Percentiles rank a stretch among this genome's conserved stretches.
These are phyloP conservation scores for Dicrostonyx torquatus DNA, from an alignment of 2,797 vertebrate genomes.

Conservation along the genomic window DNA sequence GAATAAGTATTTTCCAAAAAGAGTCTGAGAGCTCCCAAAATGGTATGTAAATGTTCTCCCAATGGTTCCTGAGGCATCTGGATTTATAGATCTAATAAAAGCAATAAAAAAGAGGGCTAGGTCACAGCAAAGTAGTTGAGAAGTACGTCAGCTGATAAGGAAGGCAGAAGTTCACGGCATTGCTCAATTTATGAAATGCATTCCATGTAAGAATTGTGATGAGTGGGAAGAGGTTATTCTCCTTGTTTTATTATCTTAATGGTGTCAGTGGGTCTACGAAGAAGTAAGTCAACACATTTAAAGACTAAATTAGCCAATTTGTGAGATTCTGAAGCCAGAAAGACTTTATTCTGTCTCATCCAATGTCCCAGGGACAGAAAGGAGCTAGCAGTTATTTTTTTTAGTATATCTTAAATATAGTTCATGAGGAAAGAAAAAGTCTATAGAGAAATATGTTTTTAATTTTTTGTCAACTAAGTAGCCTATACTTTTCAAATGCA, in stretches of 20 bases:
- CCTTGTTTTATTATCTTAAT: neutral
- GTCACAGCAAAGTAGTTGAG: neutral
- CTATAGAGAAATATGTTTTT: neutral
- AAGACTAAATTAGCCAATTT: neutral
- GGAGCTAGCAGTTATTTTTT: neutral
- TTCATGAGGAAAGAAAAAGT: neutral
- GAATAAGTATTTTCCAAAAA: neutral
- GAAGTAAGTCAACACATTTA: neutral
- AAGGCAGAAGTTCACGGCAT: accelerated
- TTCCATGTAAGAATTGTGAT: neutral
- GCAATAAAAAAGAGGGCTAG: neutral
- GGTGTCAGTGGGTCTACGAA: neutral
- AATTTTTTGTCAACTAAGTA: constrained; percentile 2
- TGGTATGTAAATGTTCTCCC: neutral
- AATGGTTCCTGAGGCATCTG: neutral
- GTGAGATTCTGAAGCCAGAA: neutral
- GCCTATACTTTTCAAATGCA: neutral
- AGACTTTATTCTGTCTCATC: no score
- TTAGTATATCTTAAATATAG: neutral
- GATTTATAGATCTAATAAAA: neutral
- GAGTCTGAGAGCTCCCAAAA: neutral
- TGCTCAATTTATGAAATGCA: neutral
- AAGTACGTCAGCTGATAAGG: neutral
- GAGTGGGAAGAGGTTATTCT: neutral
- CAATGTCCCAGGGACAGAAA: no score